A percentile compares a stretch with the other conserved stretches of the same genome.
Evolutionary conservation across 2,113 vertebrate genomes (phyloP).

Genomic region (Rhipidura dahli): DNA sequence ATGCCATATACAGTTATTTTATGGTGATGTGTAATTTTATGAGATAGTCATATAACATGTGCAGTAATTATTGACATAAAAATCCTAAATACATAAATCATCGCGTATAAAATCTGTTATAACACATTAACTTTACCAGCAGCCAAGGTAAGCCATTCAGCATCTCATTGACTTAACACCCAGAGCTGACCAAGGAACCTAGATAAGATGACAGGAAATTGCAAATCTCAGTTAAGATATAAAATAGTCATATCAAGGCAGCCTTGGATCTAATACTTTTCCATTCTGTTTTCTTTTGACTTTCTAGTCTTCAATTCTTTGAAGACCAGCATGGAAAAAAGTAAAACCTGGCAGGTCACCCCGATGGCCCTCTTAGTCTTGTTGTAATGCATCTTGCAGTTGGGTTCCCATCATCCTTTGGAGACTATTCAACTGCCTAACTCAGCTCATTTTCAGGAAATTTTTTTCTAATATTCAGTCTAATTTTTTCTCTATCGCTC

Average conservation of each 20-base stretch:
- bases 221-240: constrained; percentile 26
- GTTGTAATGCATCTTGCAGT: not conserved
- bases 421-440: constrained; percentile 37
- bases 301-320: constrained; percentile 8
- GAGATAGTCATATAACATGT: constrained; percentile 69
- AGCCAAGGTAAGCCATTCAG: constrained; percentile 72
- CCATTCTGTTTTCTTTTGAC: not conserved
- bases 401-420: constrained; percentile 55
- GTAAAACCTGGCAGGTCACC: not conserved
- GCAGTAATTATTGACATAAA: constrained; percentile 78
- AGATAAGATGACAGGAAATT: constrained; percentile 58
- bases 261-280: not conserved
- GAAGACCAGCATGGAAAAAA: not conserved
- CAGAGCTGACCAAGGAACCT: constrained; percentile 39
- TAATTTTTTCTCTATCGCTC: constrained; percentile 36
- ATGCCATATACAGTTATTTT: constrained; percentile 75
- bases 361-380: not conserved
- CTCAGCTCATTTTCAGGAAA: constrained; percentile 28
- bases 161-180: constrained; percentile 63
- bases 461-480: constrained; percentile 32
- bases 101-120: constrained; percentile 54
- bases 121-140: constrained; percentile 71
- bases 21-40: constrained; percentile 76
- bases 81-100: constrained; percentile 77
- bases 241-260: constrained; percentile 11